phyloP scores from a whole-genome alignment of 2,797 vertebrate species.

The Brachyrhaphis roseni region DNA sequence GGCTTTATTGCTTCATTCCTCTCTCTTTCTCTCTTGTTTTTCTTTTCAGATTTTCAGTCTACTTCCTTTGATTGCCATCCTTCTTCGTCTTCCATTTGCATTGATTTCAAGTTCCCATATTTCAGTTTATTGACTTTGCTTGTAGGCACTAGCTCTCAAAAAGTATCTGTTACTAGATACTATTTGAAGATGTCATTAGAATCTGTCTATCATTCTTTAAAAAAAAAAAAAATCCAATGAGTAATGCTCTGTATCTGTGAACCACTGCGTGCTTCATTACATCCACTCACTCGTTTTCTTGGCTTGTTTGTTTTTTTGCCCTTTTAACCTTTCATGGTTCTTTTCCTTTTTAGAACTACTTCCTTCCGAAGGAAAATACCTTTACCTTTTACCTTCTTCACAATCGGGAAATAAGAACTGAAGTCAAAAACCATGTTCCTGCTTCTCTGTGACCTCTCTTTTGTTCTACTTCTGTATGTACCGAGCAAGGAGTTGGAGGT shows the following conservation, averaged over 20 bases:
- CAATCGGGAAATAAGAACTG: constrained; percentile 12
- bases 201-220: constrained; percentile 27
- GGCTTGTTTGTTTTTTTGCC: constrained; percentile 13
- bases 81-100: constrained; percentile 36
- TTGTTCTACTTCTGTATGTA: constrained; percentile 9
- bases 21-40: background rate
- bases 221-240: background rate
- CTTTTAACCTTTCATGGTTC: constrained; percentile 31
- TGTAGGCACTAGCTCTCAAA: constrained; percentile 1
- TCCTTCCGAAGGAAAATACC: constrained; percentile 1
- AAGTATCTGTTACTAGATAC: constrained; percentile 1
- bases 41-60: constrained; percentile 12
- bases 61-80: constrained; percentile 6
- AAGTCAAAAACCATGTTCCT: constrained; percentile 33
- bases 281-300: constrained; percentile 32
- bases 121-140: constrained; percentile 24
- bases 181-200: constrained; percentile 41
- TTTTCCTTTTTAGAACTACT: constrained; percentile 28
- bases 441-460: constrained; percentile 2
- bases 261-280: constrained; percentile 26
- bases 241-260: constrained; percentile 13
- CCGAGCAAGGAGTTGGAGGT: constrained; percentile 30
- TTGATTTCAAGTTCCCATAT: constrained; percentile 30
- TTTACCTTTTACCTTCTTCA: constrained; percentile 34
- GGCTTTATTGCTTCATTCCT: constrained; percentile 23